A percentile compares a stretch with the other conserved stretches of the same genome.
These are phyloP conservation scores for Schizaphis graminum DNA, from an alignment of 2,888 invertebrate species.

Conservation along the genomic window DNA sequence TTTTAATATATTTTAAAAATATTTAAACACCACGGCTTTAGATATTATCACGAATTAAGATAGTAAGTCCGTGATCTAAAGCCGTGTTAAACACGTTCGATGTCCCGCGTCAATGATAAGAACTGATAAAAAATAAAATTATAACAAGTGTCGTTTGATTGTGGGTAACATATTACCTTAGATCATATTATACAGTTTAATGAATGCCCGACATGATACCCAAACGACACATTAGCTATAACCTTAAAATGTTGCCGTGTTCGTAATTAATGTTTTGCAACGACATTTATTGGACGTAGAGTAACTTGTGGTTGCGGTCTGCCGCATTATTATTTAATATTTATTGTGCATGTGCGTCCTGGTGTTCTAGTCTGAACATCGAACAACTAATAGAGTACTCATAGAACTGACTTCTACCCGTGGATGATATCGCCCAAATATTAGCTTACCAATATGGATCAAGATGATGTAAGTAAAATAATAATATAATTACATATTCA, in stretches of 20 bases:
- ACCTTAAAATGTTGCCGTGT: constrained; percentile 3
- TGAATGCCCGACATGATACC: neutral
- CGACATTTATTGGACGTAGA: neutral
- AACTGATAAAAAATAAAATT: neutral
- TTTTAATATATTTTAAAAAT: no score
- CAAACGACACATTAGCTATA: neutral
- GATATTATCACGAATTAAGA: no score
- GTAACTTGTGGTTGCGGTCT: neutral
- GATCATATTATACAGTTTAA: no score
- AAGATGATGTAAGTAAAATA: constrained; percentile 65
- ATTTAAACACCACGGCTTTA: no score
- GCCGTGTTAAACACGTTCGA: neutral
- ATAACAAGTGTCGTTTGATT: neutral
- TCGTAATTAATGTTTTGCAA: neutral
- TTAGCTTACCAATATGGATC: constrained; percentile 56
- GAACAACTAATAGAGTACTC: neutral
- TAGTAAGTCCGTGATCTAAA: no score
- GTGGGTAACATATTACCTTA: neutral
- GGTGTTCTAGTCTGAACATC: neutral
- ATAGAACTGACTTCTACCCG: neutral
- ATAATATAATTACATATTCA: neutral
- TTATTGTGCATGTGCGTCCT: neutral
- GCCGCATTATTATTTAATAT: neutral
- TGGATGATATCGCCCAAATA: neutral
- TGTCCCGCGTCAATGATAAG: neutral